A percentile compares a stretch with the other conserved stretches of the same genome.
Evolutionary conservation across 2,113 vertebrate species (phyloP).

Genomic region (Mustela lutreola): DNA sequence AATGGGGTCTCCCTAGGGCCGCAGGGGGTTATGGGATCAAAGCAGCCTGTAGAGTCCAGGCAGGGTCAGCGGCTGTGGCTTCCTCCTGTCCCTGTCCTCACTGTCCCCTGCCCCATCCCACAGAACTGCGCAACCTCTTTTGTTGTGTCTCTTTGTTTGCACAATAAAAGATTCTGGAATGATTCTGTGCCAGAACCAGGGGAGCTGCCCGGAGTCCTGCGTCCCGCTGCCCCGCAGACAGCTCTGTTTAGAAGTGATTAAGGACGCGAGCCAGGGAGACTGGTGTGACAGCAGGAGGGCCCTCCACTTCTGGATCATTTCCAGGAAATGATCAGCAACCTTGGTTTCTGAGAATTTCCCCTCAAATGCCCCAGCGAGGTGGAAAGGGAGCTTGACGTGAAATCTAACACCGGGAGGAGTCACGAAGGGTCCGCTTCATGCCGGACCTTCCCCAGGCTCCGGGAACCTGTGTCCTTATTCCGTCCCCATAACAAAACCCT

Average conservation of each 20-base stretch:
- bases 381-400: neutral
- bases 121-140: neutral
- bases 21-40: too few relatives aligned
- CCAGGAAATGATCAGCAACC: neutral
- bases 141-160: neutral
- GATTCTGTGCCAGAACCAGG: neutral
- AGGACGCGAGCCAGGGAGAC: neutral
- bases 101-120: too few relatives aligned
- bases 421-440: accelerated
- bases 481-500: neutral
- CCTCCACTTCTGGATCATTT: neutral
- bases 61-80: neutral
- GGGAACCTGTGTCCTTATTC: neutral
- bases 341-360: neutral
- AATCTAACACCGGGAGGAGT: neutral
- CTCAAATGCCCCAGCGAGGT: neutral
- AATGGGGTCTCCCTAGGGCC: accelerated
- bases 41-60: too few relatives aligned
- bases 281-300: accelerated
- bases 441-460: neutral
- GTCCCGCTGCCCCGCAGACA: neutral
- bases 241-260: neutral
- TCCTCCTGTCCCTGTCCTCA: neutral
- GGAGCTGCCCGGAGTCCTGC: neutral
- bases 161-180: neutral